Conservation (phyloP, 2,797 vertebrate genomes). For the Cyprinodon diabolis region DNA sequence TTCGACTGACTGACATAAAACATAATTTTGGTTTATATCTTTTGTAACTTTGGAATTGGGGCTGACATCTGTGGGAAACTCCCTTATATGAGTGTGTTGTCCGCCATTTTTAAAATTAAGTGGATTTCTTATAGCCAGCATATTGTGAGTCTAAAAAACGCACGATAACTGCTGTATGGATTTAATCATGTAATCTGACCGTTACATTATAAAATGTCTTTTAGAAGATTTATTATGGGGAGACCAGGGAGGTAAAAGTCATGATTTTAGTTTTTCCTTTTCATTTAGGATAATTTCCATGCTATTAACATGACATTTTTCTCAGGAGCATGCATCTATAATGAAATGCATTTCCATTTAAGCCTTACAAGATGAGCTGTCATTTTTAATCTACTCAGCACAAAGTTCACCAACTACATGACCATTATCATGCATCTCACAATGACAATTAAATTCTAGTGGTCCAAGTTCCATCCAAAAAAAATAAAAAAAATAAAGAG, state of each 20-base stretch:
- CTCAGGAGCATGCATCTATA: constrained; percentile 38
- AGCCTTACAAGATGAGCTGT: constrained; percentile 61
- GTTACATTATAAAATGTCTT: neutral
- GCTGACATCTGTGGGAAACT: neutral
- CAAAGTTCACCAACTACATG: constrained; percentile 36
- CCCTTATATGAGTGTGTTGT: neutral
- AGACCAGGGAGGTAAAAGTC: constrained; percentile 10
- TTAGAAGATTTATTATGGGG: constrained; percentile 4
- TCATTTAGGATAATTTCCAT: constrained; percentile 37
- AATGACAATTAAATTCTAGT: constrained; percentile 41
- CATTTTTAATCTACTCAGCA: constrained; percentile 61
- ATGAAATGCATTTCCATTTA: constrained; percentile 64
- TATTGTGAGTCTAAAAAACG: neutral
- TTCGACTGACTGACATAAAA: neutral
- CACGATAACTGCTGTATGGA: neutral
- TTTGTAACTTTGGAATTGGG: too few species aligned
- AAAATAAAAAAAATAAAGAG: constrained; percentile 39
- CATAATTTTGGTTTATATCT: too few species aligned
- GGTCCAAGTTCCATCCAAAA: neutral
- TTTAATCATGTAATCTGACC: neutral
- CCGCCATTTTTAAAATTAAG: neutral
- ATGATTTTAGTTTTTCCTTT: constrained; percentile 20
- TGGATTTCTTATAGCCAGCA: neutral
- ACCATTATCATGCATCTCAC: constrained; percentile 46
- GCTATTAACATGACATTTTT: constrained; percentile 36